phyloP scores from a whole-genome alignment of 2,113 vertebrate genomes.

The Ursus arctos region DNA sequence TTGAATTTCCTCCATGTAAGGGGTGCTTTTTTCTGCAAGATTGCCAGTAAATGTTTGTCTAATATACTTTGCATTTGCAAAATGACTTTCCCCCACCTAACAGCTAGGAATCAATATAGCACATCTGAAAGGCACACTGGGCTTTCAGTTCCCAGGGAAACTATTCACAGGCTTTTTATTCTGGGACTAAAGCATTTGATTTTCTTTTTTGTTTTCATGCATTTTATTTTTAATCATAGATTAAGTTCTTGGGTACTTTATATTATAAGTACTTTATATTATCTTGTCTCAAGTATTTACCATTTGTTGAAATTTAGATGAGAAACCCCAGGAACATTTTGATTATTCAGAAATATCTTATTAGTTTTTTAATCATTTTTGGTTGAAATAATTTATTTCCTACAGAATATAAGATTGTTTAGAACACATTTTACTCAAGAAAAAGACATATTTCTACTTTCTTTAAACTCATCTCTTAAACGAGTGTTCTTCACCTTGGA shows the following conservation, averaged over 20 bases:
- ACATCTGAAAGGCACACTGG: rapidly evolving
- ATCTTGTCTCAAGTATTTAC: slow-evolving; percentile 31
- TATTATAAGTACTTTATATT: neutral
- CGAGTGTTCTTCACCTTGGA: neutral
- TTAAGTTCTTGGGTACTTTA: neutral
- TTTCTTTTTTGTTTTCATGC: neutral
- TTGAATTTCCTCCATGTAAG: neutral
- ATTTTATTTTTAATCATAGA: neutral
- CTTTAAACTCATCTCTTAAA: neutral
- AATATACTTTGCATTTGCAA: neutral
- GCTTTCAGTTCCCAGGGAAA: neutral
- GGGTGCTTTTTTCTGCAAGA: neutral
- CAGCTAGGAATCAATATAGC: neutral
- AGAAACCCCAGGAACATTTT: neutral
- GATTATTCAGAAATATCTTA: neutral
- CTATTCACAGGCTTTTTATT: neutral
- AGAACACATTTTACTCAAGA: neutral
- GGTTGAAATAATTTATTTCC: slow-evolving; percentile 9
- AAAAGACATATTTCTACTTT: neutral
- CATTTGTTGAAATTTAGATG: neutral
- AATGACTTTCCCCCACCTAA: neutral
- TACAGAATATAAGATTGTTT: neutral
- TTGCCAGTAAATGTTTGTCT: neutral
- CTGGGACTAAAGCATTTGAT: neutral
- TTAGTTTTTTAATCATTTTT: neutral